Base-by-base conservation (phyloP, 2,113 vertebrate genomes). In the Melanocharis versteri region DNA sequence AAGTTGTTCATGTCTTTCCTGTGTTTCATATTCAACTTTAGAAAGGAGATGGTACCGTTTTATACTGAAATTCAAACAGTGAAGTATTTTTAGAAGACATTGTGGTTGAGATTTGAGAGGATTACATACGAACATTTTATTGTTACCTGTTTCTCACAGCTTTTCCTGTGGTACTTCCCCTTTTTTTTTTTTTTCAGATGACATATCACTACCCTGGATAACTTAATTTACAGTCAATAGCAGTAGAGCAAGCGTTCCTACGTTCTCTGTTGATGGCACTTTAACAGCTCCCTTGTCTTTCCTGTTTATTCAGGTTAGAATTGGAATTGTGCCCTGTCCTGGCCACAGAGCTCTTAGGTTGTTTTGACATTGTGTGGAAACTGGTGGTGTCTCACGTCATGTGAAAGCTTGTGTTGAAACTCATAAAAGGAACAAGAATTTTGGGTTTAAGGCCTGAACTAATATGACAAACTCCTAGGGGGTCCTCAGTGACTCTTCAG, bases 371-470 rank as follows among this genome's bases (percentile, higher is more conserved):
- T 44, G 16, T 51, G 45, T 39, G 73, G 42, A 58, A 72, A 50
- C 26, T 10, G 31, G 10, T 0, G 4, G n/a, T 83, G 72, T 27
- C 18, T 71, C 15, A 2, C 19, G 9, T 37, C 8, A 1, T 22
- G 10, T 10, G 64, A 50, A 77, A 65, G 3, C 0, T 0, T 26
- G n/a, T 24, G 9, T 47, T 73, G 35, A 50, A 28, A 77, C 15
- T 28, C 27, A 4, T 26, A n/a, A 45, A 37, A 54, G 1, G 8
- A 76, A 5, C 6, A 20, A 31, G 35, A 31, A 27, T 30, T 39
- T 69, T 20, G 15, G 2, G 15, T 84, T 54, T 69, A 42, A 80
- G 22, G 23, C 28, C 13, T 13, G 11, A 53, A 28, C 0, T 4
- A 37, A 15, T 16, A 24, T 0, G 17, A 18, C 40, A 23, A 20